A percentile compares a stretch with the other conserved stretches of the same genome.
Conservation (phyloP, 2,113 vertebrate species). For the Phaethon lepturus region DNA sequence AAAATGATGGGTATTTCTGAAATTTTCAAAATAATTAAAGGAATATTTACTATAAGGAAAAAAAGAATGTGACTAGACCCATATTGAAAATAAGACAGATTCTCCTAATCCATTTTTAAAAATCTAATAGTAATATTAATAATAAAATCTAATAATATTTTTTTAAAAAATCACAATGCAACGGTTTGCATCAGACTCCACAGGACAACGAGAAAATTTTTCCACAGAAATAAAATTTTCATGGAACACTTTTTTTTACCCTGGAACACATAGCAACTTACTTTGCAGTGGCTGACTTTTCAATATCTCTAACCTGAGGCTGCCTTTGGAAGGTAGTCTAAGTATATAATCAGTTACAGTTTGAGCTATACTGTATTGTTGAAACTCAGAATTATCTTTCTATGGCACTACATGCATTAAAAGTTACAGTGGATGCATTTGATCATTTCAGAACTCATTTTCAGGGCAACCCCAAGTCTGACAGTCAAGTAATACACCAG, state of each 20-base stretch:
- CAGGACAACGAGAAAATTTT: background rate
- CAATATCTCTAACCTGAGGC: background rate
- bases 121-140: background rate
- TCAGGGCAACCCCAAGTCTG: background rate
- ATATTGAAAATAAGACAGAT: background rate
- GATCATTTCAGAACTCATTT: background rate
- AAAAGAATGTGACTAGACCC: background rate
- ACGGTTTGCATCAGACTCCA: background rate
- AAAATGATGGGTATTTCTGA: background rate
- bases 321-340: background rate
- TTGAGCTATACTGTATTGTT: background rate
- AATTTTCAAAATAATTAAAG: background rate
- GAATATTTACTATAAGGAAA: background rate
- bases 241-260: background rate
- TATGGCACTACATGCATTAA: background rate
- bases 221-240: background rate
- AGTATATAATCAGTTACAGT: background rate
- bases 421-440: background rate
- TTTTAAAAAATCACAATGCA: background rate
- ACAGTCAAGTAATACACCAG: background rate
- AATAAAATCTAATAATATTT: no score
- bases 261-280: background rate
- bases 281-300: background rate
- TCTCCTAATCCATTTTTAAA: background rate
- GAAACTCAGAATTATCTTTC: background rate